Conservation (phyloP, 2,797 vertebrate species). For the Sylvilagus floridanus region DNA sequence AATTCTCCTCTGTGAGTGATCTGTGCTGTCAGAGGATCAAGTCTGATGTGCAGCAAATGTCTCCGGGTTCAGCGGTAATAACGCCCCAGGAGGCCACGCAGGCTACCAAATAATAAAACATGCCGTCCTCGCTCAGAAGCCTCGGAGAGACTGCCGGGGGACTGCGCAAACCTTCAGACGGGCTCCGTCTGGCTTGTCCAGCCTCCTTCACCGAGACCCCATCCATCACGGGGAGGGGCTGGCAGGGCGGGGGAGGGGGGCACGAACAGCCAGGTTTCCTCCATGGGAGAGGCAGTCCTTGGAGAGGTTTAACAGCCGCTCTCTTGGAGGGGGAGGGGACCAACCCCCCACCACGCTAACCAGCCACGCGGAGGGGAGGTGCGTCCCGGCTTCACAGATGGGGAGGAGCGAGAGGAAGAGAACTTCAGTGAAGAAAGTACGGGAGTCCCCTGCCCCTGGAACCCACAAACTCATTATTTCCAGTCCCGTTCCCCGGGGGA, state of each 20-base stretch:
- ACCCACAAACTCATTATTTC: fast-evolving
- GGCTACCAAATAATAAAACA: conserved; percentile 69
- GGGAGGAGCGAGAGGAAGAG: not conserved
- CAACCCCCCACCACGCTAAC: not conserved
- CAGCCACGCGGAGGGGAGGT: not conserved
- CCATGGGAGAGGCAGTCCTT: not conserved
- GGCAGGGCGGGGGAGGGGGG: not conserved
- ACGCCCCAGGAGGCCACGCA: not conserved
- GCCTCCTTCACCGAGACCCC: conserved; percentile 7
- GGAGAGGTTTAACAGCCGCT: not conserved
- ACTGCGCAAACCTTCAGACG: conserved; percentile 41
- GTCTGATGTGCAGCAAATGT: not conserved
- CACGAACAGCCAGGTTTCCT: not conserved
- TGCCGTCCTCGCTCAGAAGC: not conserved
- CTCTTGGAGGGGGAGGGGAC: no score
- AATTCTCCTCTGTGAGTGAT: not conserved
- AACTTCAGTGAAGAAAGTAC: not conserved
- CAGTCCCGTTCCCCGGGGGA: not conserved
- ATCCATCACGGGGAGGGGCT: not conserved
- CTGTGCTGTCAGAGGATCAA: not conserved
- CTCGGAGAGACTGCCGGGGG: not conserved
- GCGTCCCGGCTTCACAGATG: not conserved
- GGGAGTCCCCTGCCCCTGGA: fast-evolving
- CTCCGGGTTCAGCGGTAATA: not conserved
- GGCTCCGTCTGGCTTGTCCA: not conserved